Evolutionary conservation across 2,113 vertebrate species (phyloP).

Genomic region (Rhinolophus ferrumequinum): DNA sequence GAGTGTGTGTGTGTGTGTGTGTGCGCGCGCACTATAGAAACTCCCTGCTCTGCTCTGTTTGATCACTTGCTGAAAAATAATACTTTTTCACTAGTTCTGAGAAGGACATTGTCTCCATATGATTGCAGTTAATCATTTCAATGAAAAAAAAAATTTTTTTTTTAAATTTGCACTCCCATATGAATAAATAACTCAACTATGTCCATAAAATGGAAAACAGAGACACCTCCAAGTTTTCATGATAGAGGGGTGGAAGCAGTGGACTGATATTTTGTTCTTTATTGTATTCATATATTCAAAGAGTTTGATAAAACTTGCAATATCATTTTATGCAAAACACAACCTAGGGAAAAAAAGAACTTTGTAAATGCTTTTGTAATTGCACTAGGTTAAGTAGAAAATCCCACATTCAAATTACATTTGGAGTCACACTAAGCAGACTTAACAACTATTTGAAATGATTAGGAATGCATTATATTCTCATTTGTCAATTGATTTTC

Average conservation of each 20-base stretch:
- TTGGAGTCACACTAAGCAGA: not conserved
- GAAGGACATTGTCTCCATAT: not conserved
- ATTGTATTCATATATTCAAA: not conserved
- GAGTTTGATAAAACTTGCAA: not conserved
- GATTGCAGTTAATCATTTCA: slow-evolving; percentile 21
- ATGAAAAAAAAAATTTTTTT: not conserved
- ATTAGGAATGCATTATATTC: not conserved
- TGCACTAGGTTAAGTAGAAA: not conserved
- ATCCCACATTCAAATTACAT: not conserved
- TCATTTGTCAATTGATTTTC: slow-evolving; percentile 21
- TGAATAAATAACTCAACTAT: slow-evolving; percentile 24
- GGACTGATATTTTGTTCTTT: not conserved
- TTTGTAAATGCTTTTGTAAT: slow-evolving; percentile 13
- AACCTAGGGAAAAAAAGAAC: not conserved
- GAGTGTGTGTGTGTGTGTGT: not conserved
- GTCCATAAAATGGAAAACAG: not conserved
- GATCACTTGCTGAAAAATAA: slow-evolving; percentile 18
- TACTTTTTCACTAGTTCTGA: not conserved
- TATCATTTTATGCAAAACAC: not conserved
- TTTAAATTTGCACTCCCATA: not conserved
- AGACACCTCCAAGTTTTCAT: not conserved
- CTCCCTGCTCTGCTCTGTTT: not conserved
- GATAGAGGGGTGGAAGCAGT: not conserved
- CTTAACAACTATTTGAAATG: slow-evolving; percentile 32
- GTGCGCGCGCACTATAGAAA: not conserved